Percentiles rank a stretch among this genome's conserved stretches.
Evolutionary conservation across 2,888 invertebrate species (phyloP).

Genomic region (Eristalis arbustorum): DNA sequence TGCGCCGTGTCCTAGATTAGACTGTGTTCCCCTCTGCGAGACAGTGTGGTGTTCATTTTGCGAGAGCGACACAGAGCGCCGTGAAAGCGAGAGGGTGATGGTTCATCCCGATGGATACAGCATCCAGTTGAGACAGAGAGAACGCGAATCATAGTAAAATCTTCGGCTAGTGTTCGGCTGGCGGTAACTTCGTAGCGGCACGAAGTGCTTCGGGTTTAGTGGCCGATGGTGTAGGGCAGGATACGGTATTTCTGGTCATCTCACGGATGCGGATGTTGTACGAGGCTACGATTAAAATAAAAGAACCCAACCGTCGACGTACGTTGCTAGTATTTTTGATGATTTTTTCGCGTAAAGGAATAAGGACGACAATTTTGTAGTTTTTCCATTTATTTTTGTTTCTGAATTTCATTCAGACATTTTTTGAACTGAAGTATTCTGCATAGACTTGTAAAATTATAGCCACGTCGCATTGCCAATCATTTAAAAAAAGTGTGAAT

Average conservation of each 20-base stretch:
- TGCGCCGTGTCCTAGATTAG: conserved; percentile 65
- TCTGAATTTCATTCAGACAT: background rate
- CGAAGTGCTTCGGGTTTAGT: conserved; percentile 24
- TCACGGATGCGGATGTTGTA: conserved; percentile 29
- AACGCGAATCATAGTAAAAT: conserved; percentile 26
- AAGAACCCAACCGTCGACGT: conserved; percentile 45
- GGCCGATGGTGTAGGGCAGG: conserved; percentile 44
- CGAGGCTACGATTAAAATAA: conserved; percentile 44
- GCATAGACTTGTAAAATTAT: no score
- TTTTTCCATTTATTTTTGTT: background rate
- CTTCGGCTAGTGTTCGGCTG: conserved; percentile 44
- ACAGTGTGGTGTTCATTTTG: background rate
- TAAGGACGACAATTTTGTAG: conserved; percentile 8
- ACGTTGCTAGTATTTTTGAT: conserved; percentile 44
- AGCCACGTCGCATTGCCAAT: background rate
- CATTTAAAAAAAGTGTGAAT: background rate
- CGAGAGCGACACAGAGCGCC: background rate
- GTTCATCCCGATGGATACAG: conserved; percentile 53
- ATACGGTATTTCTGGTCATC: conserved; percentile 58
- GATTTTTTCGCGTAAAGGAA: conserved; percentile 44
- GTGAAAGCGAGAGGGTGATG: background rate
- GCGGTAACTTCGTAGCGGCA: conserved; percentile 41
- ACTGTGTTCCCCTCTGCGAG: conserved; percentile 25
- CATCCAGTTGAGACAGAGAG: conserved; percentile 22
- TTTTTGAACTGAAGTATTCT: background rate